Evolutionary conservation across 2,888 invertebrate genomes (phyloP).

Genomic region (Cepaea hortensis): DNA sequence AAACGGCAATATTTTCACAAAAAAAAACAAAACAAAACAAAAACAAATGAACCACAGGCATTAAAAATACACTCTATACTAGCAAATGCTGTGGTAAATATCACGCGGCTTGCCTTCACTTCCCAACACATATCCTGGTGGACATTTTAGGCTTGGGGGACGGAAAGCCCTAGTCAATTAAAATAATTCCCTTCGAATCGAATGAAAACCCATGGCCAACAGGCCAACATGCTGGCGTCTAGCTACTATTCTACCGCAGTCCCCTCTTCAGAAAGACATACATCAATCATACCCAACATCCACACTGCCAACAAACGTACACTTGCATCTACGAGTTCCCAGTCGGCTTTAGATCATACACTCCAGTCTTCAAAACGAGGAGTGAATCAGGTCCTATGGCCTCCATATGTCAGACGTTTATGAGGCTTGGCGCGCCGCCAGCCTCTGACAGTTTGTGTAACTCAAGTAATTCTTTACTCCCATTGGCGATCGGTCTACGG

Average conservation of each 20-base stretch:
- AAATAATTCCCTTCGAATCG: no score
- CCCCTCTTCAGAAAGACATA: no score
- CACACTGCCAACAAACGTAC: no score
- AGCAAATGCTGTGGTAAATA: background rate
- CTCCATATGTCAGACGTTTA: slow-evolving; percentile 3
- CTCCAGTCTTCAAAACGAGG: background rate
- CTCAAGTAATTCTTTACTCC: background rate
- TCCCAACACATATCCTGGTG: no score
- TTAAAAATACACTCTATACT: background rate
- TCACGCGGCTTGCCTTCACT: background rate
- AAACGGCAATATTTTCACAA: no score
- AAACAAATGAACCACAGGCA: background rate
- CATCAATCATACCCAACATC: no score
- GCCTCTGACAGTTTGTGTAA: background rate
- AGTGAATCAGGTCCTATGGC: background rate
- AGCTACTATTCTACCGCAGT: no score
- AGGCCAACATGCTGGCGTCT: no score
- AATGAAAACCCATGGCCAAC: no score
- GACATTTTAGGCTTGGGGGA: no score
- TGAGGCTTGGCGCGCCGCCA: background rate
- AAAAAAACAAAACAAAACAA: background rate
- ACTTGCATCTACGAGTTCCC: no score
- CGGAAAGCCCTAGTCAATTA: no score
- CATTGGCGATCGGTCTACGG: background rate
- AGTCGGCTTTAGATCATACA: background rate